Percentiles rank a stretch among this genome's conserved stretches.
Conservation (phyloP, 23 tunicate species). For the Halocynthia aurantium region DNA sequence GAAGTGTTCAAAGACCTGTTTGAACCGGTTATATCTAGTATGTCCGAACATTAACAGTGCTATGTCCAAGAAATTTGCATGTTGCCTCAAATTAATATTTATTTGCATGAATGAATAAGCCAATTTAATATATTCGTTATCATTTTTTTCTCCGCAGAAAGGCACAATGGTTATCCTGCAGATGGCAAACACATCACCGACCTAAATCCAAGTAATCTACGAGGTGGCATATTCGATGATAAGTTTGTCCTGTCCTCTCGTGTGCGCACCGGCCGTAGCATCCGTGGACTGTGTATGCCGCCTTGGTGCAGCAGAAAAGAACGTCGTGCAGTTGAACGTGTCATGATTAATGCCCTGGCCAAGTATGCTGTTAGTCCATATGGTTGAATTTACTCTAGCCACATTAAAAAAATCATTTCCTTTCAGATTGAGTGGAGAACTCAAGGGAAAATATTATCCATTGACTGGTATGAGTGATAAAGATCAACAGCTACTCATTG, state of each 20-base stretch:
- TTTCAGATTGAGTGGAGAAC: conserved; percentile 44
- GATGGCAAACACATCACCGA: conserved; percentile 76
- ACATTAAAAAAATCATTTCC: no score
- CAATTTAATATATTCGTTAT: background rate
- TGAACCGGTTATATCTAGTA: conserved; percentile 84
- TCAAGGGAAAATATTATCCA: conserved; percentile 83
- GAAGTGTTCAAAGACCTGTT: conserved; percentile 76
- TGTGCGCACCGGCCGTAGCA: conserved; percentile 82
- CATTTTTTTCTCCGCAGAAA: conserved; percentile 21
- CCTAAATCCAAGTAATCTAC: conserved; percentile 56
- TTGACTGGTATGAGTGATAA: conserved; percentile 57
- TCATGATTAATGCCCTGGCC: conserved; percentile 35
- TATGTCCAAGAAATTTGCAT: background rate
- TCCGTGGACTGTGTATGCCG: conserved; percentile 75
- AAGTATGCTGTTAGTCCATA: conserved; percentile 10
- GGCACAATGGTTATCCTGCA: conserved; percentile 87
- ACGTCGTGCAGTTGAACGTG: conserved; percentile 55
- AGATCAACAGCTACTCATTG: conserved; percentile 61
- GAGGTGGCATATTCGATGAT: conserved; percentile 66
- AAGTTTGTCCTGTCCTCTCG: conserved; percentile 80
- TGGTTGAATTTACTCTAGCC: no score
- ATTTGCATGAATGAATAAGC: no score
- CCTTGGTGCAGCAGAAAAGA: conserved; percentile 62
- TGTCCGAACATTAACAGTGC: background rate
- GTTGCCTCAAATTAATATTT: background rate